Evolutionary conservation across 2,888 invertebrate genomes (phyloP).

Genomic region (Xiphydria camelus): DNA sequence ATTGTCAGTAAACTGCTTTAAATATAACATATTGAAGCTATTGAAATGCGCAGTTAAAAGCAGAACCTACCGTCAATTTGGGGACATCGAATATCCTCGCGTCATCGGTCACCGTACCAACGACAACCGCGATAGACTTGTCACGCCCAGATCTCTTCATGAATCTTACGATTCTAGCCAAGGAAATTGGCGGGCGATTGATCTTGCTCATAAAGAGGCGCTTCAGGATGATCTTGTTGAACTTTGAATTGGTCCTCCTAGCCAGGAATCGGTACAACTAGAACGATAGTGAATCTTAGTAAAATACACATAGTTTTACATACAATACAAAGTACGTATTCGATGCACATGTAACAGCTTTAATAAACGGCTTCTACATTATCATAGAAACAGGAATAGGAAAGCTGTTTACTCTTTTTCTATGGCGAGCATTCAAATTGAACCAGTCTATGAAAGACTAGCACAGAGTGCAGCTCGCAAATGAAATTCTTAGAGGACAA

Average conservation of each 20-base stretch:
- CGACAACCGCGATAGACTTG: slow-evolving; percentile 87
- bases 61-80: slow-evolving; percentile 73
- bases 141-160: slow-evolving; percentile 88
- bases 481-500: too few relatives aligned
- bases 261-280: slow-evolving; percentile 97
- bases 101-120: slow-evolving; percentile 96
- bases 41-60: background rate
- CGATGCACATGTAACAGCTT: slow-evolving; percentile 33
- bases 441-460: slow-evolving; percentile 39
- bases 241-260: slow-evolving; percentile 93
- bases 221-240: slow-evolving; percentile 92
- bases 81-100: slow-evolving; percentile 88
- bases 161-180: slow-evolving; percentile 83
- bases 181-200: slow-evolving; percentile 90
- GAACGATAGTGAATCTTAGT: too few relatives aligned
- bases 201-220: slow-evolving; percentile 98
- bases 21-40: background rate
- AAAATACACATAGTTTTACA: slow-evolving; percentile 12
- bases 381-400: slow-evolving; percentile 46
- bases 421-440: slow-evolving; percentile 56
- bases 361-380: slow-evolving; percentile 37
- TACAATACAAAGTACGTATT: background rate
- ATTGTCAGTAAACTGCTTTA: slow-evolving; percentile 1
- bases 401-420: slow-evolving; percentile 34
- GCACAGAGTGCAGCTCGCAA: slow-evolving; percentile 55